A percentile compares a stretch with the other conserved stretches of the same genome.
Conservation (phyloP, 2,888 invertebrate species). For the Pocota personata region DNA sequence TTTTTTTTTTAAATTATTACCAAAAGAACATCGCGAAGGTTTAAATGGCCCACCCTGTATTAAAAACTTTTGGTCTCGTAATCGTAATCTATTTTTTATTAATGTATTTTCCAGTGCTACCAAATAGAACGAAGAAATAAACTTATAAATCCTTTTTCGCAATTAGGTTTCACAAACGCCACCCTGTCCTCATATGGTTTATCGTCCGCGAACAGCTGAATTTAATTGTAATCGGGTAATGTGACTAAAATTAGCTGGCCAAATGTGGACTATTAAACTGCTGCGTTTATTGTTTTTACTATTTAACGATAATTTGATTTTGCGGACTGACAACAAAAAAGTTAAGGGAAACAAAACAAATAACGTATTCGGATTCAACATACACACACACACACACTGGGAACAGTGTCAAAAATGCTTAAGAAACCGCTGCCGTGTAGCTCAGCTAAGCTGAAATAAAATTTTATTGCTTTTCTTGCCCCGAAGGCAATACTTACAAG, state of each 20-base stretch:
- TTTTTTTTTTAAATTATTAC: too few species aligned
- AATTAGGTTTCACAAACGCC: not conserved
- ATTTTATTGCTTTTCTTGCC: conserved; percentile 51
- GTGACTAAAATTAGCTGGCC: conserved; percentile 9
- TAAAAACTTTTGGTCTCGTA: too few species aligned
- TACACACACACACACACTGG: conserved; percentile 1
- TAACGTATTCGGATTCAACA: not conserved
- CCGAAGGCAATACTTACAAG: conserved; percentile 2
- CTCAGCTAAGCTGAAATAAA: conserved; percentile 47
- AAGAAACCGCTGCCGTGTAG: conserved; percentile 7
- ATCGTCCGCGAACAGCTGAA: not conserved
- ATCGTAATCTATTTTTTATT: too few species aligned
- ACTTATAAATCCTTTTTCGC: not conserved
- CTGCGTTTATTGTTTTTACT: conserved; percentile 38
- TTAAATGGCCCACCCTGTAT: too few species aligned
- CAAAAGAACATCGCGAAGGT: too few species aligned
- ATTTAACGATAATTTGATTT: conserved; percentile 15
- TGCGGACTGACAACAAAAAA: not conserved
- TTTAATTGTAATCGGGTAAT: not conserved
- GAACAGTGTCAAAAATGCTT: conserved; percentile 49
- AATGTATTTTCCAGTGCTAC: not conserved
- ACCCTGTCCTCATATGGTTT: not conserved
- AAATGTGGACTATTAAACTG: conserved; percentile 22
- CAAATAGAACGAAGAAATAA: not conserved
- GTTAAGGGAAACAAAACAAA: conserved; percentile 6